A percentile compares a stretch with the other conserved stretches of the same genome.
phyloP scores from a whole-genome alignment of 1,140 invertebrate species.

The Babylonia areolata region DNA sequence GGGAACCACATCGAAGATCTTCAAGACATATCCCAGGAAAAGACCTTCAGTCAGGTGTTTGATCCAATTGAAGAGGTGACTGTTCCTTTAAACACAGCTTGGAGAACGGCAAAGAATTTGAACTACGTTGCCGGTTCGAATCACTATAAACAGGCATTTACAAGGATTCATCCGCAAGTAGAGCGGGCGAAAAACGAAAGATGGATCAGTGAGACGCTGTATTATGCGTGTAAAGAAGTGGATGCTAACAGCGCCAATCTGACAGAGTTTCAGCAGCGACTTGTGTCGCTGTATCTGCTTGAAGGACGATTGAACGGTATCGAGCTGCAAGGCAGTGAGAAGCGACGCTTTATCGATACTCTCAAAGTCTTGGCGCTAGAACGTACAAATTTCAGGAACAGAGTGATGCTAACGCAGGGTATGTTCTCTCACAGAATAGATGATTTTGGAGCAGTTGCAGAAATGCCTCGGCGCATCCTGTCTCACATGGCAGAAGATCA shows the following conservation, averaged over 20 bases:
- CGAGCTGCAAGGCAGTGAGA: conserved; percentile 75
- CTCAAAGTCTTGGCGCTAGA: conserved; percentile 78
- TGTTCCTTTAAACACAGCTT: conserved; percentile 87
- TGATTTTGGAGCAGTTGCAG: conserved; percentile 30
- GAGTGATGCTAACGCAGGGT: conserved; percentile 35
- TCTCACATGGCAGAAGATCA: conserved; percentile 38
- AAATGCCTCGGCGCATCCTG: conserved; percentile 23
- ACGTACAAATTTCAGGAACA: conserved; percentile 72
- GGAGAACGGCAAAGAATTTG: conserved; percentile 89
- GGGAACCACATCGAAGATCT: conserved; percentile 81
- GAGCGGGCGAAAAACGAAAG: conserved; percentile 70
- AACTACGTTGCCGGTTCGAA: conserved; percentile 87
- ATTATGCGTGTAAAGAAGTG: conserved; percentile 75
- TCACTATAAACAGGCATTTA: conserved; percentile 71
- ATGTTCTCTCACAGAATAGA: conserved; percentile 37
- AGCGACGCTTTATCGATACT: conserved; percentile 63
- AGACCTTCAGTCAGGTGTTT: conserved; percentile 86
- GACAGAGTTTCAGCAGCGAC: conserved; percentile 82
- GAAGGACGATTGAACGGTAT: conserved; percentile 89
- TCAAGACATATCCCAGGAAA: conserved; percentile 72
- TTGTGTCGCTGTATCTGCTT: conserved; percentile 86
- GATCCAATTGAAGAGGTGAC: conserved; percentile 85
- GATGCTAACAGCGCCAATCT: conserved; percentile 77
- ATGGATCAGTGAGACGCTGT: conserved; percentile 71
- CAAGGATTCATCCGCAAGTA: conserved; percentile 71